A percentile compares a stretch with the other conserved stretches of the same genome.
phyloP scores from a whole-genome alignment of 2,888 invertebrate species.

The Aradus depressus region DNA sequence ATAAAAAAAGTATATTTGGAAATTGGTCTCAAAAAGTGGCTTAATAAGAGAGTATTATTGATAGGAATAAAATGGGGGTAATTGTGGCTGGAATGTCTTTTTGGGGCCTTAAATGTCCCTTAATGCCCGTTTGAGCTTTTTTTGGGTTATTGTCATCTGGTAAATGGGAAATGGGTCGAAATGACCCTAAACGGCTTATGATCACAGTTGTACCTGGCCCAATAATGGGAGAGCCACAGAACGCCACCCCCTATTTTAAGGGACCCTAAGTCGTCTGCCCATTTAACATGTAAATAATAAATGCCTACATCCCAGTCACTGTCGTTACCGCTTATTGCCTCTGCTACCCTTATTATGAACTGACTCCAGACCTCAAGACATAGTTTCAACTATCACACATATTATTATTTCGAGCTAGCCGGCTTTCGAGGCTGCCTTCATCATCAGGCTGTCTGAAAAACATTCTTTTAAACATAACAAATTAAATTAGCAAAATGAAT shows the following conservation, averaged over 20 bases:
- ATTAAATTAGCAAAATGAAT: no score
- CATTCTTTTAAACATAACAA: no score
- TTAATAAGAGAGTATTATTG: slow-evolving; percentile 17
- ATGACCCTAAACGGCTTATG: slow-evolving; percentile 24
- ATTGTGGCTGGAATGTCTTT: slow-evolving; percentile 11
- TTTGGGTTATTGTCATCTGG: slow-evolving; percentile 26
- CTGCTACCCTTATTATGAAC: no score
- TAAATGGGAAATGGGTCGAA: slow-evolving; percentile 26
- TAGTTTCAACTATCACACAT: no score
- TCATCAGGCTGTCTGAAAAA: no score
- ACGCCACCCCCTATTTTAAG: not conserved
- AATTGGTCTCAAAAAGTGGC: slow-evolving; percentile 12
- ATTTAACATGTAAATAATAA: slow-evolving; percentile 12
- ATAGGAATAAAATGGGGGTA: slow-evolving; percentile 16
- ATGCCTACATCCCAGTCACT: no score
- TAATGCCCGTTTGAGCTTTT: slow-evolving; percentile 2
- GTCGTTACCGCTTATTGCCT: no score
- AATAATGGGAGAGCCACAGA: not conserved
- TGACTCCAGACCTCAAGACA: no score
- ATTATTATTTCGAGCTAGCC: no score
- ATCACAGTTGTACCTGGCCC: slow-evolving; percentile 20
- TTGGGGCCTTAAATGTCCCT: no score
- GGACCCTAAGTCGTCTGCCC: not conserved
- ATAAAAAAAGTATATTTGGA: slow-evolving; percentile 13
- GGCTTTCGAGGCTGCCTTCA: no score